Conservation (phyloP, 2,113 vertebrate species). For the Paracanthobrama guichenoti region DNA sequence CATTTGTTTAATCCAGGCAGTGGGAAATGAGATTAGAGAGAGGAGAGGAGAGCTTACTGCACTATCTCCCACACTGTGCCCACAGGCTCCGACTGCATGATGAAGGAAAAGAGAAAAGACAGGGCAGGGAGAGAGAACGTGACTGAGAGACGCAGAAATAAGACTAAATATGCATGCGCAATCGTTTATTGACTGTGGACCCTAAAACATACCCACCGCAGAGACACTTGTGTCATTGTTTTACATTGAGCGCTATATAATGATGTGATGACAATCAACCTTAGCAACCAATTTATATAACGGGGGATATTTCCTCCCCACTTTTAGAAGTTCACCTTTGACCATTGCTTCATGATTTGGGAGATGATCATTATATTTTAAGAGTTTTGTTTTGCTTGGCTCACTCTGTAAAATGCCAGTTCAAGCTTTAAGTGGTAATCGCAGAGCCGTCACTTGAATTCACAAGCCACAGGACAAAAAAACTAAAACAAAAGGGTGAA, state of each 20-base stretch:
- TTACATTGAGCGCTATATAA: background rate
- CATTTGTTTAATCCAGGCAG: constrained; percentile 67
- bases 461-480: background rate
- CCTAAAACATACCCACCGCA: background rate
- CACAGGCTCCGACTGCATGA: constrained; percentile 41
- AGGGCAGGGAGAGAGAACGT: constrained; percentile 43
- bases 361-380: background rate
- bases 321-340: background rate
- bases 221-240: constrained; percentile 22
- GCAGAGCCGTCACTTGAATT: background rate
- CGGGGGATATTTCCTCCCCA: background rate
- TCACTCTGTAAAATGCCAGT: background rate
- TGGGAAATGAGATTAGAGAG: constrained; percentile 66
- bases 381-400: background rate
- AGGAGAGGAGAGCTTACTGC: constrained; percentile 38
- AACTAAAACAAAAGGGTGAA: too few relatives aligned
- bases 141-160: constrained; percentile 4
- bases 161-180: constrained; percentile 5
- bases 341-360: background rate
- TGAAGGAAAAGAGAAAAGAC: constrained; percentile 34
- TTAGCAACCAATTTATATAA: background rate
- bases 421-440: background rate
- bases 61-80: constrained; percentile 42
- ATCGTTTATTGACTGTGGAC: constrained; percentile 21
- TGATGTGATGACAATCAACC: background rate